Base-by-base conservation (phyloP, 2,888 invertebrate genomes). In the Netelia virgata region DNA sequence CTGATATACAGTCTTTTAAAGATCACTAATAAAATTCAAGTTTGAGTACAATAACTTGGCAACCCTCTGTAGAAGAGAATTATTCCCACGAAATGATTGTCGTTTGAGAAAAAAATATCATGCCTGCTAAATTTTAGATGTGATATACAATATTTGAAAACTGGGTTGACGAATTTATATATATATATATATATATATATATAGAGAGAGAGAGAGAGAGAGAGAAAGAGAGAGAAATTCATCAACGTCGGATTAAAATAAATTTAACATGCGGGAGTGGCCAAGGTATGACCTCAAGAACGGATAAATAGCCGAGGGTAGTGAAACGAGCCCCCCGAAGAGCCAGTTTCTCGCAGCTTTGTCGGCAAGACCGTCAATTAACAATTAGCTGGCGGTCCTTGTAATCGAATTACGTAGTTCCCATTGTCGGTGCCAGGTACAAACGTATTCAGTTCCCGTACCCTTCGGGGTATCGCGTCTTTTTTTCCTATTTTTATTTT, bases 341-440 rank as follows among this genome's bases (percentile, higher is more conserved):
- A 82, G 84, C 68, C 72, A 82, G 70, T 81, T 55, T 78, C 63
- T 78, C 74, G 74, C 41, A 43, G 78, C 82, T 85, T 85, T 85
- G 82, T 85, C 82, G 85, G 85, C 82, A 88, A 90, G 90, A 90
- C 90, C 91, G 91, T 92, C 92, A 93, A 93, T 93, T 93, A 93
- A 93, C 93, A 93, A 93, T 93, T 93, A 93, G 92, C 93, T 89
- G 93, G 93, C 93, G 93, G 93, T 92, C 91, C 93, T 93, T 93
- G 93, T 93, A 93, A 93, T 93, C 93, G 92, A 93, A 93, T 93
- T 93, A 93, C 93, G 90, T 81, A 23, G 86, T 89, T 82, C 90
- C 28, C 87, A 92, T 93, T 93, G 93, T 93, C 93, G 93, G 93
- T 89, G 59, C 88, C 92, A 91, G 92, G 93, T 92, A 93, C 93